phyloP scores from a whole-genome alignment of 2,113 vertebrate species.

The Emberiza fucata region DNA sequence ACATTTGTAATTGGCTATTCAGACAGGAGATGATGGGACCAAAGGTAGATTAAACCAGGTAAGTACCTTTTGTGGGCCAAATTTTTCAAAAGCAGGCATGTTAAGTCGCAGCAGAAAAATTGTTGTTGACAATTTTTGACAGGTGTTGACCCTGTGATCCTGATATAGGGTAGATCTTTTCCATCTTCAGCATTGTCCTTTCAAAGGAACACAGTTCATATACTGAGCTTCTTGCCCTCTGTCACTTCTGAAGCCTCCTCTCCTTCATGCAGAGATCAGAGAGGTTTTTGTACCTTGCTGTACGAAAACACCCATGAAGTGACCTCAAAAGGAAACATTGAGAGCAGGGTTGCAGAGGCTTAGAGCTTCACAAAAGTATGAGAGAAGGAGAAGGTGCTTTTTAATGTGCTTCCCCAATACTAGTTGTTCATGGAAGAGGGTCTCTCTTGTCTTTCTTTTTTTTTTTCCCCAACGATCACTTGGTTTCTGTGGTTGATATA shows the following conservation, averaged over 20 bases:
- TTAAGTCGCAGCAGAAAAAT: background rate
- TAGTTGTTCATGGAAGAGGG: background rate
- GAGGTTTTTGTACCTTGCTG: slow-evolving; percentile 30
- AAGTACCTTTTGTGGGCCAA: background rate
- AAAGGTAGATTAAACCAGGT: background rate
- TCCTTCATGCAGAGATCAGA: slow-evolving; percentile 42
- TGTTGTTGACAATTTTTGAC: no score
- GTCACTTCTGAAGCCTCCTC: slow-evolving; percentile 19
- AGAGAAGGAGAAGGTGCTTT: slow-evolving; percentile 16
- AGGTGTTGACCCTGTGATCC: background rate
- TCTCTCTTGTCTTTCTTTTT: background rate
- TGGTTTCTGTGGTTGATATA: background rate
- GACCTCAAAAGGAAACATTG: slow-evolving; percentile 37
- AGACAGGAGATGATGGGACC: background rate
- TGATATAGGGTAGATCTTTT: background rate
- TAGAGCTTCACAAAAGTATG: background rate
- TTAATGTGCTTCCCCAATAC: background rate
- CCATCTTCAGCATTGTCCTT: background rate
- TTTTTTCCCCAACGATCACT: fast-evolving
- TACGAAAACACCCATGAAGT: slow-evolving; percentile 42
- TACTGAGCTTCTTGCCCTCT: slow-evolving; percentile 21
- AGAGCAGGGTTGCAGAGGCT: background rate
- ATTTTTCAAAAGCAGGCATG: background rate
- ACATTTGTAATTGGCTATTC: background rate
- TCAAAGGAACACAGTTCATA: slow-evolving; percentile 13